Conservation (phyloP, 1,140 invertebrate species). For the Pseudomyrmex concolor region DNA sequence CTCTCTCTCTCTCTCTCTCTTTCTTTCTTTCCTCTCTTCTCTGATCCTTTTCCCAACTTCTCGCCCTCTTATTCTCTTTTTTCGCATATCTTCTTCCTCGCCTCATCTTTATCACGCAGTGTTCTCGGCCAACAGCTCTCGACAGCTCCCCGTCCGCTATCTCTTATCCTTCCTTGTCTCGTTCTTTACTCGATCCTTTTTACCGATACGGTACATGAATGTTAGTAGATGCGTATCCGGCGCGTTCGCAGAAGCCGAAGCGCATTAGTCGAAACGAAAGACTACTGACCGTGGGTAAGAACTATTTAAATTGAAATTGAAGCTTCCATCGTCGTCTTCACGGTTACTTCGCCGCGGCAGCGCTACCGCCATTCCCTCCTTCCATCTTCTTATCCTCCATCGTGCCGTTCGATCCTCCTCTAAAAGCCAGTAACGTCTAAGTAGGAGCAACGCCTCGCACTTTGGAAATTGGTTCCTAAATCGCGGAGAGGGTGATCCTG, state of each 20-base stretch:
- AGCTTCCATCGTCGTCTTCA: conserved; percentile 69
- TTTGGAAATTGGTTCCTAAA: conserved; percentile 81
- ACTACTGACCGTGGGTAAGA: conserved; percentile 57
- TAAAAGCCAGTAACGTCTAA: conserved; percentile 74
- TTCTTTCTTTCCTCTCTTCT: background rate
- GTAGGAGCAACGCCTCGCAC: conserved; percentile 77
- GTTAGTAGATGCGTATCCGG: conserved; percentile 16
- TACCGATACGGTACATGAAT: conserved; percentile 24
- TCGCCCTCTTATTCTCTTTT: conserved; percentile 36
- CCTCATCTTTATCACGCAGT: conserved; percentile 43
- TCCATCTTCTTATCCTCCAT: conserved; percentile 55
- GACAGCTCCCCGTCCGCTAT: background rate
- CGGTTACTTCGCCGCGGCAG: conserved; percentile 41
- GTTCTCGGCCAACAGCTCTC: conserved; percentile 22
- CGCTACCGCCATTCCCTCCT: conserved; percentile 16
- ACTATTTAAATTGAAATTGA: conserved; percentile 81
- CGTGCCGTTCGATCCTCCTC: conserved; percentile 69
- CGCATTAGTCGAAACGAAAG: conserved; percentile 53
- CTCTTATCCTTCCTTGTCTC: background rate
- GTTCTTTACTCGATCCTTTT: conserved; percentile 14
- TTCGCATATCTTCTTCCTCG: conserved; percentile 9
- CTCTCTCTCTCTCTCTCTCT: background rate
- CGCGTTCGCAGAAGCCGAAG: conserved; percentile 11
- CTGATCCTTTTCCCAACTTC: conserved; percentile 51
- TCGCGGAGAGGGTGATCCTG: conserved; percentile 72